Evolutionary conservation across 2,888 invertebrate species (phyloP).

Genomic region (Ennomos erosarius): DNA sequence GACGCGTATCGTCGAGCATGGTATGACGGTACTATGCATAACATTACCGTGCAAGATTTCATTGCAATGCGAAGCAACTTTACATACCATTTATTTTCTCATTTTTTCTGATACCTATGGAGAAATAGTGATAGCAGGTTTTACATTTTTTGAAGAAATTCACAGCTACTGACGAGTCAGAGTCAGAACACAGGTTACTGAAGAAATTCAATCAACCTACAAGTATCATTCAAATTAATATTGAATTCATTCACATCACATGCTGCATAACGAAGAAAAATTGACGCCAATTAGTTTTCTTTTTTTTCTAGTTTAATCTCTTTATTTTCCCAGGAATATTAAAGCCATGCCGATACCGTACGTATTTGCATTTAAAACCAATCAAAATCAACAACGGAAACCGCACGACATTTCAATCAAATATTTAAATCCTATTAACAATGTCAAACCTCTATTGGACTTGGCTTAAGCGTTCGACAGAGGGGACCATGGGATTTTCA

Average conservation of each 20-base stretch:
- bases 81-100: slow-evolving; percentile 7
- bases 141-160: too few species aligned
- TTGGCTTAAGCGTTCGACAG: slow-evolving; percentile 52
- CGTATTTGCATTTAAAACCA: slow-evolving; percentile 29
- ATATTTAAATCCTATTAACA: slow-evolving; percentile 47
- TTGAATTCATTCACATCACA: too few species aligned
- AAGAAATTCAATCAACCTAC: too few species aligned
- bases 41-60: slow-evolving; percentile 4
- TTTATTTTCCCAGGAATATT: slow-evolving; percentile 19
- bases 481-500: slow-evolving; percentile 57
- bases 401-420: slow-evolving; percentile 43
- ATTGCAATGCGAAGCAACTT: neutral
- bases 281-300: too few species aligned
- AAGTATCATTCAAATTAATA: too few species aligned
- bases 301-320: neutral
- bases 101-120: neutral
- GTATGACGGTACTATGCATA: slow-evolving; percentile 16
- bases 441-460: slow-evolving; percentile 42
- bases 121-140: neutral
- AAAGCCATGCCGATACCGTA: slow-evolving; percentile 7
- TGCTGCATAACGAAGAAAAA: too few species aligned
- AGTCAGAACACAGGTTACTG: neutral
- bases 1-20: slow-evolving; percentile 9
- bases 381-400: slow-evolving; percentile 55
- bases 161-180: too few species aligned